A percentile compares a stretch with the other conserved stretches of the same genome.
Evolutionary conservation across 35 echinoderm and acorn worm genomes (phyloP).

Genomic region (Ophiothrix spiculata): DNA sequence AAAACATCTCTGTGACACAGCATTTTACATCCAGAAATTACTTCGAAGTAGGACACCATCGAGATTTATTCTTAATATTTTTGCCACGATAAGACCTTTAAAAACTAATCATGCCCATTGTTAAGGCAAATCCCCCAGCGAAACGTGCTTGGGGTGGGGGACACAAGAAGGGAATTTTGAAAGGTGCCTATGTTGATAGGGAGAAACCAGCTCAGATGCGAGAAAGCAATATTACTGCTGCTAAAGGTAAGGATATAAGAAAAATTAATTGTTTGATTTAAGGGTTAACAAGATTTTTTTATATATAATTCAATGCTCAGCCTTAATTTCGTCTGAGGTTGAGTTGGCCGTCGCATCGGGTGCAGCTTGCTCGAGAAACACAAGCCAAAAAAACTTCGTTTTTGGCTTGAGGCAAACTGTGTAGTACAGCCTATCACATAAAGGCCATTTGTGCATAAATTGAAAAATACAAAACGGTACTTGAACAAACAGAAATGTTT

Average conservation of each 20-base stretch:
- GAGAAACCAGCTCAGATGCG: slow-evolving; percentile 86
- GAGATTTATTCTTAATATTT: background rate
- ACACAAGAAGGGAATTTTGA: background rate
- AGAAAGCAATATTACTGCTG: slow-evolving; percentile 86
- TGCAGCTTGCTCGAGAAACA: too few relatives aligned
- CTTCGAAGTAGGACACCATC: background rate
- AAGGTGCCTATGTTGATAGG: slow-evolving; percentile 63
- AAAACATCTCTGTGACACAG: background rate
- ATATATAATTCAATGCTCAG: too few relatives aligned
- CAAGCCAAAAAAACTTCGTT: too few relatives aligned
- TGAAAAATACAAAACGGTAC: too few relatives aligned
- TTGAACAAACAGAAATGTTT: too few relatives aligned
- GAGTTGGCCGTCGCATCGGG: too few relatives aligned
- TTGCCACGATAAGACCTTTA: background rate
- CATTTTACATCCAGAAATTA: slow-evolving; percentile 1
- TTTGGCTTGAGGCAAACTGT: too few relatives aligned
- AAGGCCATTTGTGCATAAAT: too few relatives aligned
- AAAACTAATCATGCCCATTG: background rate
- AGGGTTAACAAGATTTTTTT: too few relatives aligned
- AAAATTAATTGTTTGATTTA: too few relatives aligned
- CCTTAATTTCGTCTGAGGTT: too few relatives aligned
- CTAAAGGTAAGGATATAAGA: slow-evolving; percentile 63
- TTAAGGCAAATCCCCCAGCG: background rate
- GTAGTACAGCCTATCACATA: too few relatives aligned
- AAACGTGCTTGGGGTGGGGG: background rate